Evolutionary conservation across 92 coral and sea anemone genomes (phyloP).

Genomic region (Zoanthus sociatus): DNA sequence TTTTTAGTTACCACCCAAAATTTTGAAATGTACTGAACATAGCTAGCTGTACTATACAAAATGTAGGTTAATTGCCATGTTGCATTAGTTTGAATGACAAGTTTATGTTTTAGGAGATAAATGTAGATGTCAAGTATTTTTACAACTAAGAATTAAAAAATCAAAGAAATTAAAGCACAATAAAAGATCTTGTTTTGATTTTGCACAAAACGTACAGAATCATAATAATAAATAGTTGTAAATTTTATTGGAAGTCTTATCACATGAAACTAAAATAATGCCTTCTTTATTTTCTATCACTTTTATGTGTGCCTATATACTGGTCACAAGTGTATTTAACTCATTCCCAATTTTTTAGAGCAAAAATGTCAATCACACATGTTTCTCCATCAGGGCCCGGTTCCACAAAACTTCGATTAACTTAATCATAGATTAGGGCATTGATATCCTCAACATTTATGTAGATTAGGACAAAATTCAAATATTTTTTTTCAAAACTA

Average conservation of each 20-base stretch:
- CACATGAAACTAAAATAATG: too few species aligned
- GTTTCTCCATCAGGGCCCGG: not conserved
- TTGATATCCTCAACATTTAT: too few species aligned
- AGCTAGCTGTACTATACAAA: constrained; percentile 1
- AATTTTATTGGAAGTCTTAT: too few species aligned
- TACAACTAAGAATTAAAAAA: constrained; percentile 30
- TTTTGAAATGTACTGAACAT: constrained; percentile 34
- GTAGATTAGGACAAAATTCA: too few species aligned
- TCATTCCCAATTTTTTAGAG: constrained; percentile 6
- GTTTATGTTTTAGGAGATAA: constrained; percentile 17
- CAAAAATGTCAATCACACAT: not conserved
- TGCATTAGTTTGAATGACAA: constrained; percentile 5
- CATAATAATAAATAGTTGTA: too few species aligned
- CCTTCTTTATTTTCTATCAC: too few species aligned
- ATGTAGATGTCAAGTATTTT: not conserved
- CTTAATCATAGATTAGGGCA: too few species aligned
- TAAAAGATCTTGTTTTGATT: not conserved
- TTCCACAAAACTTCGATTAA: too few species aligned
- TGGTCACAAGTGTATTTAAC: constrained; percentile 1
- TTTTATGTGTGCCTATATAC: not conserved
- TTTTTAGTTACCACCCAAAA: not conserved
- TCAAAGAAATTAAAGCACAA: not conserved
- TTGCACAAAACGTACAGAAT: not conserved
- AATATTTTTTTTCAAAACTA: too few species aligned
- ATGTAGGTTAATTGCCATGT: not conserved